Conservation (phyloP, 2,113 vertebrate genomes). For the Trichechus manatus region DNA sequence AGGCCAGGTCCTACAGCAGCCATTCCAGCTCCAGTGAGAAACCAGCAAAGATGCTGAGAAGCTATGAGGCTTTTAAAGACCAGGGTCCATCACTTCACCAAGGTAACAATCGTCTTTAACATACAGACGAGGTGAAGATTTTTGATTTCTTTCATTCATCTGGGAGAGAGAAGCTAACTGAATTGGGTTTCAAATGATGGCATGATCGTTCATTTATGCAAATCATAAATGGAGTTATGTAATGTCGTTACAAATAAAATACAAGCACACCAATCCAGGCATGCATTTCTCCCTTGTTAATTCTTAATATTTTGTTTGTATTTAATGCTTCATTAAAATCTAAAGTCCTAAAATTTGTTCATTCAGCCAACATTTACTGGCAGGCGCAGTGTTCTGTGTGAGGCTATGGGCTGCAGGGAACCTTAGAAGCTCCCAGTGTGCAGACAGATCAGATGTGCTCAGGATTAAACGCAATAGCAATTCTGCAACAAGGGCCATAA, state of each 20-base stretch:
- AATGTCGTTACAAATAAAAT: conserved; percentile 35
- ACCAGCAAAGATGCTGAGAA: background rate
- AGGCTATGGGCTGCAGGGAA: background rate
- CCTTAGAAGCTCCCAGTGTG: background rate
- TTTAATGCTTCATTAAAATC: conserved; percentile 67
- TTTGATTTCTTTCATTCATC: background rate
- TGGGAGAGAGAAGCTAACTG: background rate
- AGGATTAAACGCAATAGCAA: background rate
- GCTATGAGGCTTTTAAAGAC: background rate
- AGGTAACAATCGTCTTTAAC: background rate
- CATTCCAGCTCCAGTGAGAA: conserved; percentile 56
- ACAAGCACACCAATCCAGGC: conserved; percentile 36
- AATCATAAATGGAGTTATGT: conserved; percentile 55
- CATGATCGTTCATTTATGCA: conserved; percentile 50
- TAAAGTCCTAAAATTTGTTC: conserved; percentile 50
- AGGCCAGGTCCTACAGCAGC: conserved; percentile 61
- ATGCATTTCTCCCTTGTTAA: conserved; percentile 65
- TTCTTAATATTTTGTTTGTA: conserved; percentile 69
- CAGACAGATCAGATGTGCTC: background rate
- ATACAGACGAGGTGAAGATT: background rate
- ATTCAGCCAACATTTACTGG: conserved; percentile 52
- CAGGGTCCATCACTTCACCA: background rate
- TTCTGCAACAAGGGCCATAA: background rate
- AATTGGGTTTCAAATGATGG: conserved; percentile 26
- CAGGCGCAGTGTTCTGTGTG: background rate